These are phyloP conservation scores for Tetanocera ferruginea DNA, from an alignment of 2,888 invertebrate genomes.

Conservation along the genomic window DNA sequence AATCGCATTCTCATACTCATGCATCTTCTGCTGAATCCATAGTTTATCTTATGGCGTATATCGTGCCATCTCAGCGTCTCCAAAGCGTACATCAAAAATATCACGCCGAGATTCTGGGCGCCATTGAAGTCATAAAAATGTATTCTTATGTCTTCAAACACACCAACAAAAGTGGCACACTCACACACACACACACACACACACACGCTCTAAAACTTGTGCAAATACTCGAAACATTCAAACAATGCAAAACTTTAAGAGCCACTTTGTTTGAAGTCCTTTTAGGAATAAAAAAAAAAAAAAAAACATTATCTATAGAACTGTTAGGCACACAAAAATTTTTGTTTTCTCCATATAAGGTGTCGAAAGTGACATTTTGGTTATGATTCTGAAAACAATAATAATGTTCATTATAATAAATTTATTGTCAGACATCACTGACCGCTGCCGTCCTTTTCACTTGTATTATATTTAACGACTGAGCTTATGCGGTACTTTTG, in stretches of 20 bases:
- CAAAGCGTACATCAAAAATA: constrained; percentile 7
- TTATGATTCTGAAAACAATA: too few species aligned
- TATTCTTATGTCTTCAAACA: constrained; percentile 18
- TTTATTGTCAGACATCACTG: too few species aligned
- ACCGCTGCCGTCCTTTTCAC: too few species aligned
- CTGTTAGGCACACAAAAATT: too few species aligned
- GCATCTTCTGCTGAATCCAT: neutral
- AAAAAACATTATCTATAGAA: too few species aligned
- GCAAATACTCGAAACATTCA: neutral
- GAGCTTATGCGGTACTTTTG: too few species aligned
- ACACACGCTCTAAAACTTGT: neutral
- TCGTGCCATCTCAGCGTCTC: constrained; percentile 7
- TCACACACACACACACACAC: neutral
- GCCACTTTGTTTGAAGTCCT: too few species aligned
- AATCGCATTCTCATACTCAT: neutral
- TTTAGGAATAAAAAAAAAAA: too few species aligned
- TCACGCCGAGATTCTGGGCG: constrained; percentile 48
- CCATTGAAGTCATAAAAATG: constrained; percentile 53
- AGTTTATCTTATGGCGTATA: neutral
- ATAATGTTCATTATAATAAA: too few species aligned
- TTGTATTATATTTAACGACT: too few species aligned
- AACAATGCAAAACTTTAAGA: neutral
- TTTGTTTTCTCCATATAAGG: too few species aligned
- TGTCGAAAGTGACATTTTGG: too few species aligned
- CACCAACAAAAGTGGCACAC: neutral